Evolutionary conservation across 2,797 vertebrate species (phyloP), one percentile per base, ranked within the genome.

Genomic region (Paguma larvata): DNA sequence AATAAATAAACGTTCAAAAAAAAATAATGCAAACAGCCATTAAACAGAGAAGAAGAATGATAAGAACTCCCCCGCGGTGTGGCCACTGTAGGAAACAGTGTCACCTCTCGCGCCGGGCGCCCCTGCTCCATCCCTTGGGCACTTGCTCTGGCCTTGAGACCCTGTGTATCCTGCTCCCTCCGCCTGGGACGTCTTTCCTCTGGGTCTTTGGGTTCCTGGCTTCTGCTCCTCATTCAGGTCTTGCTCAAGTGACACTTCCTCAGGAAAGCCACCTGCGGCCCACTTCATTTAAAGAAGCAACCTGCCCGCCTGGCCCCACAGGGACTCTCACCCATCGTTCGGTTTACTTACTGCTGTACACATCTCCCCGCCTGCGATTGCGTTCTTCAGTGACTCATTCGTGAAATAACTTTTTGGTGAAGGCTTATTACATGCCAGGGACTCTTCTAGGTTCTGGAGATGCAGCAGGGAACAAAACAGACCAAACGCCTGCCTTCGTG

Each of bases 31-130:
- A 0, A 56, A 21, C 5, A 15, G 2, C 27, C 73, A 12, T 48
- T 41, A 41, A 62, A 67, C 4, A 56, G 51, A 86, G 79, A 41
- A 38, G 44, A 90, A 38, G 1, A 18, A n/a, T 56, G 56, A 1
- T 14, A 13, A 44, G 30, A 30, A 63, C 18, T 53, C 27, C 14
- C 51, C 46, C 6, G 0, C 6, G 6, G 3, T 25, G 7, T 25
- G 3, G 3, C 30, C 8, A 0, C n/a, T 4, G 10, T 5, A 21
- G 46, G 23, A 34, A 16, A 9, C 0, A n/a, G 15, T 6, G 21
- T 8, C 16, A 21, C 14, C 16, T 2, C 88, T 44, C 7, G 11
- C 51, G 44, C 7, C 8, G 3, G 3, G 0, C 0, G 0, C 4
- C 25, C 16, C 16, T 38, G 12, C 56, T 62, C 62, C 6, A 1